A percentile compares a stretch with the other conserved stretches of the same genome.
These are phyloP conservation scores for Papilio protenor DNA, from an alignment of 2,888 invertebrate genomes.

Conservation along the genomic window DNA sequence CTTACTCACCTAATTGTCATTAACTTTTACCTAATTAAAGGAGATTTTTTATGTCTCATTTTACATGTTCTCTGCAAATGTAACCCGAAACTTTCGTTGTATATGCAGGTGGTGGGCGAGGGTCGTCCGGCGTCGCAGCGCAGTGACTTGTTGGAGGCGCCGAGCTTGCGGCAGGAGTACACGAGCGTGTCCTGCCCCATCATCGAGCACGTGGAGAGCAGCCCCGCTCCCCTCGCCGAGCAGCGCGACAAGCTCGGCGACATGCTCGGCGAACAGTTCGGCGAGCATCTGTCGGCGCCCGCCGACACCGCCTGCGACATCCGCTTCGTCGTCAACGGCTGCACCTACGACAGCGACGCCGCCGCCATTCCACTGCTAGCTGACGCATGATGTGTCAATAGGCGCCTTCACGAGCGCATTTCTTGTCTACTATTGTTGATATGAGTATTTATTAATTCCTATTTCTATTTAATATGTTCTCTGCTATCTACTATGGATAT, in stretches of 20 bases:
- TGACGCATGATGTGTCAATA: slow-evolving; percentile 58
- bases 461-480: too few relatives aligned
- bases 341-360: slow-evolving; percentile 67
- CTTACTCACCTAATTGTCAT: too few relatives aligned
- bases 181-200: slow-evolving; percentile 89
- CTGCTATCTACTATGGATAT: neutral
- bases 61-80: too few relatives aligned
- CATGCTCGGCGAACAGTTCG: slow-evolving; percentile 31
- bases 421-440: neutral
- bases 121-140: slow-evolving; percentile 81
- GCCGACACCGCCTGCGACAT: slow-evolving; percentile 62
- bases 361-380: slow-evolving; percentile 75
- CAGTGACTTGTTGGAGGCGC: slow-evolving; percentile 77
- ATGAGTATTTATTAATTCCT: neutral
- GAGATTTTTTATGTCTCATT: too few relatives aligned
- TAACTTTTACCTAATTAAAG: too few relatives aligned
- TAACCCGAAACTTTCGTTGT: neutral
- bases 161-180: slow-evolving; percentile 77
- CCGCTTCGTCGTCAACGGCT: slow-evolving; percentile 74
- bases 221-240: slow-evolving; percentile 37
- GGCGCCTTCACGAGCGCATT: slow-evolving; percentile 16
- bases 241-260: slow-evolving; percentile 22
- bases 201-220: slow-evolving; percentile 82
- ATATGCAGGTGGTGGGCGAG: slow-evolving; percentile 82
- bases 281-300: slow-evolving; percentile 47